Evolutionary conservation across 2,113 vertebrate genomes (phyloP).

Genomic region (Podarcis raffonei): DNA sequence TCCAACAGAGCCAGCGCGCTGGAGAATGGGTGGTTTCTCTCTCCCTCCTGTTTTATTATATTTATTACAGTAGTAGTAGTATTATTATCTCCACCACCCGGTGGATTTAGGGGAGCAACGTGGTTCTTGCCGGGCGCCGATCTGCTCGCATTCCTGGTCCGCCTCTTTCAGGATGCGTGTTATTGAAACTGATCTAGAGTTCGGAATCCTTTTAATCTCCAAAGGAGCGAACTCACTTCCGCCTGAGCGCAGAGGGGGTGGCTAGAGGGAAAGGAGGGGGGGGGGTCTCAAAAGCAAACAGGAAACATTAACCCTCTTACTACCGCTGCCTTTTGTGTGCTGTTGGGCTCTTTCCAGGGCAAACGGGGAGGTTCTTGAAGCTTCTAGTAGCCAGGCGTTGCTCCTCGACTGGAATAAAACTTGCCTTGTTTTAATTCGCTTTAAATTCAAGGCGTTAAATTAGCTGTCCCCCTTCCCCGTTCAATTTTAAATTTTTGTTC

Average conservation of each 20-base stretch:
- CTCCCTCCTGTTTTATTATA: background rate
- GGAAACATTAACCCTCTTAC: conserved; percentile 79
- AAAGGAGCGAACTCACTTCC: conserved; percentile 85
- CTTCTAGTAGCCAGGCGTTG: background rate
- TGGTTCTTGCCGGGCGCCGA: conserved; percentile 16
- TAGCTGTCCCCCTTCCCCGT: too few relatives aligned
- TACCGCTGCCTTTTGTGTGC: conserved; percentile 68
- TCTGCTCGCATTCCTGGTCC: background rate
- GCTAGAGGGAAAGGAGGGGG: conserved; percentile 37
- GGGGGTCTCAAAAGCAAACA: conserved; percentile 71
- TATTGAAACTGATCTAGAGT: conserved; percentile 73
- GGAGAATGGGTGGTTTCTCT: conserved; percentile 2
- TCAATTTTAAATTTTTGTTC: too few relatives aligned
- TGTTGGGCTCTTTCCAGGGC: conserved; percentile 40
- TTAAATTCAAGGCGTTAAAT: too few relatives aligned
- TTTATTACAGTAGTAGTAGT: too few relatives aligned
- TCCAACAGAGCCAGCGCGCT: conserved; percentile 37
- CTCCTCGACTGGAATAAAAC: background rate
- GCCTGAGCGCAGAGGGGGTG: conserved; percentile 74
- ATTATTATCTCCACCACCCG: background rate
- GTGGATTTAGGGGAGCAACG: background rate
- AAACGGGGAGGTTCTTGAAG: background rate
- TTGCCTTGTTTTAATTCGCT: background rate
- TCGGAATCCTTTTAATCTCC: conserved; percentile 83
- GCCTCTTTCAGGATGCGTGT: conserved; percentile 53